Evolutionary conservation across 1,140 invertebrate species (phyloP), one percentile per base, ranked within the genome.

Genomic region (Paracyclopina nana): DNA sequence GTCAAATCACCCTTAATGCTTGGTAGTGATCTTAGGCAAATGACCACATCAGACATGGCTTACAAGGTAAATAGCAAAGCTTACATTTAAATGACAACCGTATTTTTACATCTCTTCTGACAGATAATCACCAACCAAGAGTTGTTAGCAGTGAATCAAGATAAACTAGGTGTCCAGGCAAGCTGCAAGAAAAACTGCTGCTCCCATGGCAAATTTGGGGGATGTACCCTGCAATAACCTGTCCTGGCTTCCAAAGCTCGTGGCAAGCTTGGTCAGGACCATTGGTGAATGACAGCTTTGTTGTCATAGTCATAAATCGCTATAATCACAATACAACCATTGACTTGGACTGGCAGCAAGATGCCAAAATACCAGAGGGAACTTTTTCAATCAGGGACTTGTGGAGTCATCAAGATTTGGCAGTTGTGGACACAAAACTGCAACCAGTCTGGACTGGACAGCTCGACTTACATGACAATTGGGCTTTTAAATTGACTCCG

Each of bases 1-100:
- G 34, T 38, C 34, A 38, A 38, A 38, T 38, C 34, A 16, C 34
- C 34, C 20, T 38, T 38, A 38, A 38, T 38, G 34, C 20, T 38
- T 16, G 34, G 34, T 16, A 16, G n/a, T n/a, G 34, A 38, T 38
- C 14, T 38, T 38, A n/a, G 34, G 14, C n/a, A 9, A 38, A 3
- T 38, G 4, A 38, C 14, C n/a, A 8, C 14, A 38, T 38, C 34
- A 4, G 20, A 2, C 34, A n/a, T 20, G 5, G 34, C 34, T 4
- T 38, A 38, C 8, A 38, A 38, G 34, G 34, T 38, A 4, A 5
- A 16, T 38, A 4, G 20, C 34, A 8, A 38, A 16, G 20, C 20
- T n/a, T 9, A 5, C 34, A 16, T 38, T 31, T 8, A 9, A 9
- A 31, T 9, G 29, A 8, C n/a, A 38, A 16, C 20, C 34, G 8